Evolutionary conservation across 2,888 invertebrate species (phyloP), one percentile per base, ranked within the genome.

Genomic region (Sarcophaga subvicina): DNA sequence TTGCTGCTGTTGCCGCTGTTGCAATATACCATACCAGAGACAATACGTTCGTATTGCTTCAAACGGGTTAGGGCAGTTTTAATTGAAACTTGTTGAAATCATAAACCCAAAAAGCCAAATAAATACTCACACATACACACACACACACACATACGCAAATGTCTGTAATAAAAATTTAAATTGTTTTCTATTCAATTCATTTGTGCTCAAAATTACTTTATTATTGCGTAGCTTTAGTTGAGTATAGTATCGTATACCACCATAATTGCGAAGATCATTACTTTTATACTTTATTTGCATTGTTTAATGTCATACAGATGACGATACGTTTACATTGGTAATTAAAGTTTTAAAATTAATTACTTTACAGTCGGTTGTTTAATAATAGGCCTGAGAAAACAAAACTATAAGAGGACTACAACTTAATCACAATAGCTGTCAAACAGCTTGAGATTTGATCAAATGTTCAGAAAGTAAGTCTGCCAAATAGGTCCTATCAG

Each of bases 81-180:
- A 82, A 77, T 77, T 77, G 59, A 69, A 69, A 69, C 77, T 69
- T 69, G 77, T 77, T 77, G 77, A 59, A 77, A 77, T 60, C n/a
- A 67, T 59, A 76, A 67, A 59, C 59, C 37, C 37, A 49, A 49
- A 49, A 66, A 20, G n/a, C 45, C 10, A 73, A 63, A 73, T 25
- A 49, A 3, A 75, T 20, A 47, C 22, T 22, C 22, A 49, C 47
- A 17, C 20, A 25, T 0, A 4, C 67, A 69, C 27, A 20, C 20
- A 20, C 20, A 20, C 20, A 20, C 22, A 49, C 47, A 17, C 20
- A 25, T 0, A 4, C 67, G 49, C 27, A 8, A 14, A 37, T 20
- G 59, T 54, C 3, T 17, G 10, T 1, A 59, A 49, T 47, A 25
- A 70, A 10, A 17, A 17, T 12, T n/a, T 60, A 59, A 72, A 72